Conservation (phyloP, 2,797 vertebrate genomes). For the Myioborus melanocephalus region DNA sequence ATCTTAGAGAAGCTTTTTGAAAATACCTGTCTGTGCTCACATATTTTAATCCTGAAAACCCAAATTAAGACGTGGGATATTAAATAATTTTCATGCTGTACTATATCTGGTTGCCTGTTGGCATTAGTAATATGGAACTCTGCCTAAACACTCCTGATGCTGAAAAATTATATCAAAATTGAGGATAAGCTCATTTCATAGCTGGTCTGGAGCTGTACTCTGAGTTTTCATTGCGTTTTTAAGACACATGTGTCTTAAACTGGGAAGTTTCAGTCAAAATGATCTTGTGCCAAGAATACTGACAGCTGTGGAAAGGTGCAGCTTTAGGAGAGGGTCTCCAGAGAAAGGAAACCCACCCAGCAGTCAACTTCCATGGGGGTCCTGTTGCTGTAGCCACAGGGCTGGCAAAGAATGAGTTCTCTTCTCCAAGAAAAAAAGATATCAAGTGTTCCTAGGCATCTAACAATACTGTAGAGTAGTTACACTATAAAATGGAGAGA, state of each 20-base stretch:
- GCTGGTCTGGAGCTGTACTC: rapidly evolving
- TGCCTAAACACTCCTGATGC: background rate
- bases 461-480: background rate
- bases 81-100: background rate
- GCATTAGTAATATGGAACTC: background rate
- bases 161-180: background rate
- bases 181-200: background rate
- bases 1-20: background rate
- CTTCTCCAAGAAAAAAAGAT: background rate
- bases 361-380: rapidly evolving
- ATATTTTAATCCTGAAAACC: background rate
- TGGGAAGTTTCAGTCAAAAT: background rate
- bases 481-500: background rate
- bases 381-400: background rate
- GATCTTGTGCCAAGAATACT: background rate
- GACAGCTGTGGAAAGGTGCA: background rate
- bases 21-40: background rate
- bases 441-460: background rate
- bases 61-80: background rate
- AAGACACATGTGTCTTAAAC: background rate
- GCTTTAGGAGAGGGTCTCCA: background rate
- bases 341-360: background rate
- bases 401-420: background rate
- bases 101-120: background rate
- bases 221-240: background rate